Evolutionary conservation across 2,888 invertebrate genomes (phyloP).

Genomic region (Phytoseiulus persimilis): DNA sequence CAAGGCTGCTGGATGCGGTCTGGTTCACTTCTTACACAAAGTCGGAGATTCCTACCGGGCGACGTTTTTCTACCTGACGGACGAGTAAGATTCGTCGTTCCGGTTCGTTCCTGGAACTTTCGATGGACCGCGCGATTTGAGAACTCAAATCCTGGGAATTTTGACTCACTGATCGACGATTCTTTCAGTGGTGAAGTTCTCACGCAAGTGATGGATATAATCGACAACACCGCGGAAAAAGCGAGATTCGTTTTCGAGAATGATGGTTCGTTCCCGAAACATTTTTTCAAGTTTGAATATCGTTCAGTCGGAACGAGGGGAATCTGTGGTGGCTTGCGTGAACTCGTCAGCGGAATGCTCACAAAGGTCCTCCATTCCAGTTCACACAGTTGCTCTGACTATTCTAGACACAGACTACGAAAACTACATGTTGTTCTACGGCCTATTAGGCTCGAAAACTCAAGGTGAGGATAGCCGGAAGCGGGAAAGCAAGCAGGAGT

Average conservation of each 20-base stretch:
- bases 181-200: not conserved
- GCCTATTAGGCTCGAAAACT: not conserved
- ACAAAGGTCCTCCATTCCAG: not conserved
- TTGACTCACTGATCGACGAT: too few species aligned
- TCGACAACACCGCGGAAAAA: not conserved
- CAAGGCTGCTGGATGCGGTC: not conserved
- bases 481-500: too few species aligned
- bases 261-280: too few species aligned
- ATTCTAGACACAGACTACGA: constrained; percentile 33
- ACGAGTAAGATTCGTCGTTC: not conserved
- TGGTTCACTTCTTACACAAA: not conserved
- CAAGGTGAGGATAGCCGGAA: not conserved
- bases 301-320: too few species aligned
- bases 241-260: not conserved
- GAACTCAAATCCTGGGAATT: too few species aligned
- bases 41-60: not conserved
- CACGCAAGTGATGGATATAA: not conserved
- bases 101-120: too few species aligned
- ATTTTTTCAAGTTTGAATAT: too few species aligned
- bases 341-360: not conserved
- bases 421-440: not conserved
- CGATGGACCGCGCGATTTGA: too few species aligned
- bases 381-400: constrained; percentile 8
- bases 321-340: too few species aligned
- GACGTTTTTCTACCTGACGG: not conserved